Evolutionary conservation across 2,888 invertebrate genomes (phyloP).

Genomic region (Phortica okadai): DNA sequence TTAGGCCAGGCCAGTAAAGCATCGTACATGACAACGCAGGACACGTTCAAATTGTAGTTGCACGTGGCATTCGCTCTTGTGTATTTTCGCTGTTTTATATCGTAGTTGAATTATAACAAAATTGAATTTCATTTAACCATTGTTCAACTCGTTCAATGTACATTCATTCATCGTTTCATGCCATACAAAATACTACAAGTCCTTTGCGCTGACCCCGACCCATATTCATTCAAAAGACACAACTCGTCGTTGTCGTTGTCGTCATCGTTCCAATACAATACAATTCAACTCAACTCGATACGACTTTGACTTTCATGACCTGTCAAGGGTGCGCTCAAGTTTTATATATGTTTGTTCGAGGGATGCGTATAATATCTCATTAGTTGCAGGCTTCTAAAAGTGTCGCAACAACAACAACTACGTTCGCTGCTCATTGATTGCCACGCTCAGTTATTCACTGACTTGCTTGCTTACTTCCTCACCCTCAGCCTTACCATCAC

Average conservation of each 20-base stretch:
- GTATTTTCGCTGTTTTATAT: conserved; percentile 1
- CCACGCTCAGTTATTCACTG: background rate
- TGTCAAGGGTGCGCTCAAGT: background rate
- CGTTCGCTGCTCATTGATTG: background rate
- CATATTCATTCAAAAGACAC: background rate
- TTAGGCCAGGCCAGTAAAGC: too few relatives aligned
- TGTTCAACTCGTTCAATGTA: background rate
- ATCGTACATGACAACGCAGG: background rate
- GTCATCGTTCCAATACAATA: background rate
- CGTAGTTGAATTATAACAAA: conserved; percentile 21
- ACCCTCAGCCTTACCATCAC: background rate
- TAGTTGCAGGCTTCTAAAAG: background rate
- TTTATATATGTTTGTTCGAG: background rate
- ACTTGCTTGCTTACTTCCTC: conserved; percentile 2
- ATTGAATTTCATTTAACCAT: conserved; percentile 18
- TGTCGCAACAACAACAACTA: background rate
- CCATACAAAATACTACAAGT: background rate
- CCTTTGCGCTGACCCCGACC: background rate
- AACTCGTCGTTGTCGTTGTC: too few relatives aligned
- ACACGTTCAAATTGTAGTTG: conserved; percentile 3
- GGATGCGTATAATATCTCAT: conserved; percentile 8
- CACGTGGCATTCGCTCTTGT: background rate
- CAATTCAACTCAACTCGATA: background rate
- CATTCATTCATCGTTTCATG: conserved; percentile 1
- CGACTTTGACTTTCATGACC: conserved; percentile 20